These are phyloP conservation scores for Brachyptera risi DNA, from an alignment of 2,888 invertebrate species.

Conservation along the genomic window DNA sequence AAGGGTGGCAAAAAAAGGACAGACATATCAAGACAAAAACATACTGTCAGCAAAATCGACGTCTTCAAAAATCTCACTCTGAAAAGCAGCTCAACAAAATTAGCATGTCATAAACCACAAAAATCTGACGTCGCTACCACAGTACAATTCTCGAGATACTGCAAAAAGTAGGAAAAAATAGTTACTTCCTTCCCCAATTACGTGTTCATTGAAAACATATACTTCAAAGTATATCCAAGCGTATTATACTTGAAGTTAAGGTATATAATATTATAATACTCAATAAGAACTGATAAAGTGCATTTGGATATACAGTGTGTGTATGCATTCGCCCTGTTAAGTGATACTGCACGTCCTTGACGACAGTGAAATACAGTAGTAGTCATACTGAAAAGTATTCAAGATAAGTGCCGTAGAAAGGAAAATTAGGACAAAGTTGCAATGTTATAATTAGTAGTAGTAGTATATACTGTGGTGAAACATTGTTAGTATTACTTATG, in stretches of 20 bases:
- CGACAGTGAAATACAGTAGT: constrained; percentile 33
- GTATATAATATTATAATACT: constrained; percentile 12
- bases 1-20: constrained; percentile 37
- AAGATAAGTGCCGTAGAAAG: constrained; percentile 59
- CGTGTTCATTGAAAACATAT: constrained; percentile 31
- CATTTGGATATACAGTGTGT: constrained; percentile 34
- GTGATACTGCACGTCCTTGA: constrained; percentile 29
- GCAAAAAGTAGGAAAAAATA: constrained; percentile 30
- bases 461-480: constrained; percentile 17
- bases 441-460: constrained; percentile 38
- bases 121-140: constrained; percentile 25
- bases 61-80: constrained; percentile 34
- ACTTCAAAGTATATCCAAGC: constrained; percentile 37
- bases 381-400: constrained; percentile 32
- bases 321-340: constrained; percentile 31
- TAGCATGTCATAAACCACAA: constrained; percentile 26
- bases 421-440: constrained; percentile 48
- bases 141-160: constrained; percentile 28
- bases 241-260: constrained; percentile 21
- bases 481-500: constrained; percentile 5
- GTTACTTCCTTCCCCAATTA: constrained; percentile 29
- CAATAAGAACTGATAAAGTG: constrained; percentile 29
- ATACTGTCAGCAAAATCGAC: constrained; percentile 33
- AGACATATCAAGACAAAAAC: constrained; percentile 32
- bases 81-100: constrained; percentile 34